Conservation (phyloP, 1,140 invertebrate genomes). For the Macrosteles quadrilineatus region DNA sequence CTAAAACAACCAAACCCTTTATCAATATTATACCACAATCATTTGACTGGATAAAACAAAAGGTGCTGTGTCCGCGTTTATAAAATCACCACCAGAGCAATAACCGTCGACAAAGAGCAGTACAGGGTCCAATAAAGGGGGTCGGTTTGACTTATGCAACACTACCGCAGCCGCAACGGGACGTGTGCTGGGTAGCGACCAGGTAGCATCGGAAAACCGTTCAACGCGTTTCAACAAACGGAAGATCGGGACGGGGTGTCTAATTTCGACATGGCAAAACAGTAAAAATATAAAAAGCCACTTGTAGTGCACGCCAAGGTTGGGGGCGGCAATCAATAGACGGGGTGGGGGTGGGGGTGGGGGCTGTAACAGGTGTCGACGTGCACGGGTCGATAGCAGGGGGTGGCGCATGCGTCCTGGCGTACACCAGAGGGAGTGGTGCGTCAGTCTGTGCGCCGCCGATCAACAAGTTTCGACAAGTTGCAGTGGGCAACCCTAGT, state of each 20-base stretch:
- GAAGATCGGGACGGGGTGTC: neutral
- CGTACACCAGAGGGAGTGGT: conserved; percentile 11
- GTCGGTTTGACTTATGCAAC: too few relatives aligned
- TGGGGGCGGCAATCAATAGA: conserved; percentile 36
- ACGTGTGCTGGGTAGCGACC: too few relatives aligned
- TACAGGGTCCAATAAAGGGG: too few relatives aligned
- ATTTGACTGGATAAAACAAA: too few relatives aligned
- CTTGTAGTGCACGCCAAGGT: conserved; percentile 18
- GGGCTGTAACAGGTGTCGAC: conserved; percentile 46
- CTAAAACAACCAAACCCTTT: too few relatives aligned
- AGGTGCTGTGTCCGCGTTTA: too few relatives aligned
- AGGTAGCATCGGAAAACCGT: too few relatives aligned
- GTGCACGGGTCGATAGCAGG: conserved; percentile 37
- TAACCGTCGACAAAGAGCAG: too few relatives aligned
- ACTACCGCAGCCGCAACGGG: too few relatives aligned
- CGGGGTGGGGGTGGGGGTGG: conserved; percentile 38
- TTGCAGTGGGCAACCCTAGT: conserved; percentile 27
- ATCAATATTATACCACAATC: too few relatives aligned
- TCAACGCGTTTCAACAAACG: too few relatives aligned
- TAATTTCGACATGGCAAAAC: neutral
- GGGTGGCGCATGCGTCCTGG: conserved; percentile 1
- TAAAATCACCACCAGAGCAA: too few relatives aligned
- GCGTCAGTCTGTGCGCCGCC: conserved; percentile 27
- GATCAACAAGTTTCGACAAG: conserved; percentile 18
- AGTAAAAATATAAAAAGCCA: conserved; percentile 27